These are phyloP conservation scores for Stegastes partitus DNA, from an alignment of 2,113 vertebrate genomes.

Conservation along the genomic window DNA sequence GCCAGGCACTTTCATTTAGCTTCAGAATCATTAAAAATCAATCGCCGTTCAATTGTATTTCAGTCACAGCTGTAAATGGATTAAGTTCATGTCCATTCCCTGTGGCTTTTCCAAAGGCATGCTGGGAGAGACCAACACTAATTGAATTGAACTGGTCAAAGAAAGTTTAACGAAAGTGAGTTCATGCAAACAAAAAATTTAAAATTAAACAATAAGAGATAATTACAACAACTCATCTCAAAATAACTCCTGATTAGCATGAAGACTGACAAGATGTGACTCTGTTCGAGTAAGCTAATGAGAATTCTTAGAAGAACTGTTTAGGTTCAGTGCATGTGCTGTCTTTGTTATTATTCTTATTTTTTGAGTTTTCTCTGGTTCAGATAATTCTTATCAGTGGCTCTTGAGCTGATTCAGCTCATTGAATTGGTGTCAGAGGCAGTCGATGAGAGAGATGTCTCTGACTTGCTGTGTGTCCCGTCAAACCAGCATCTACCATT, in stretches of 20 bases:
- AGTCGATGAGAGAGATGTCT: not conserved
- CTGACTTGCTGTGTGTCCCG: too few relatives aligned
- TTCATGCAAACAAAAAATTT: constrained; percentile 15
- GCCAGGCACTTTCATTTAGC: not conserved
- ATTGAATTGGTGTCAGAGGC: not conserved
- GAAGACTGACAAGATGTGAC: not conserved
- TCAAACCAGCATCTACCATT: too few relatives aligned
- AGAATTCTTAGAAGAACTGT: not conserved
- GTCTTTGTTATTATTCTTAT: not conserved
- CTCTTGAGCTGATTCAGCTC: not conserved
- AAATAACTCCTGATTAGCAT: not conserved
- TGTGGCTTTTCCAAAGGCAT: constrained; percentile 3
- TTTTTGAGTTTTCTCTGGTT: not conserved
- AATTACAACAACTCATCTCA: constrained; percentile 12
- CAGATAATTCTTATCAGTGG: too few relatives aligned
- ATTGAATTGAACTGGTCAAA: constrained; percentile 17
- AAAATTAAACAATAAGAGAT: not conserved
- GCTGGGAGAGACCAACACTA: constrained; percentile 11
- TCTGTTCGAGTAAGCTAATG: not conserved
- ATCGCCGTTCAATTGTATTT: constrained; percentile 9
- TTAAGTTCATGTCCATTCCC: constrained; percentile 22
- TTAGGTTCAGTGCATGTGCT: not conserved
- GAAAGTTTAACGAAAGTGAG: not conserved
- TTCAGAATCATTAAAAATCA: constrained; percentile 37
- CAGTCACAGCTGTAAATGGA: constrained; percentile 31